These are phyloP conservation scores for Tyrannus savana DNA, from an alignment of 2,113 vertebrate species.

Conservation along the genomic window DNA sequence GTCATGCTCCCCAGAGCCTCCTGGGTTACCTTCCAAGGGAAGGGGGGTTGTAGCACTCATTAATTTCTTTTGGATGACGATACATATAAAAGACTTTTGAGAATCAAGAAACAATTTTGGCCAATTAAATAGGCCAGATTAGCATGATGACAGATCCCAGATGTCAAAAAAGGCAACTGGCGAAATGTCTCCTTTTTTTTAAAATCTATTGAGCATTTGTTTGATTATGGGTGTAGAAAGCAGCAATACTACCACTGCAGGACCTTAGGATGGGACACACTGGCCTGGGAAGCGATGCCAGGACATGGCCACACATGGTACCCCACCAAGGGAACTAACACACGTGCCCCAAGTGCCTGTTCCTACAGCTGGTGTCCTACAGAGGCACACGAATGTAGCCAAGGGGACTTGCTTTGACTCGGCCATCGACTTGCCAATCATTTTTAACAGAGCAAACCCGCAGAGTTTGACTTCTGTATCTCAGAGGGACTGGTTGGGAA, in stretches of 20 bases:
- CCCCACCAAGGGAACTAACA: background rate
- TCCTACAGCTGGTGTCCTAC: background rate
- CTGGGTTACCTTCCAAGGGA: constrained; percentile 20
- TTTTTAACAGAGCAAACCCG: background rate
- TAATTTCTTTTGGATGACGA: background rate
- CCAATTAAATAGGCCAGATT: constrained; percentile 1
- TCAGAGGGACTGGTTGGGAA: background rate
- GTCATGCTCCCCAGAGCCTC: constrained; percentile 32
- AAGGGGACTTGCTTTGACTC: background rate
- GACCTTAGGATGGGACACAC: background rate
- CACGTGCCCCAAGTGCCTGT: background rate
- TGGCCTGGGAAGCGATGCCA: background rate
- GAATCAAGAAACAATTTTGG: background rate
- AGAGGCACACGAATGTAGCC: background rate
- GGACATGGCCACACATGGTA: background rate
- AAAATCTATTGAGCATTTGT: background rate
- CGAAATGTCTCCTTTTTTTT: background rate
- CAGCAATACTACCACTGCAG: background rate
- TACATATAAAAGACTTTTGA: background rate
- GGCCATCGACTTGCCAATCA: background rate
- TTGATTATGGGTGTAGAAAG: background rate
- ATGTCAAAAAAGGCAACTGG: background rate
- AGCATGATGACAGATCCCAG: constrained; percentile 3
- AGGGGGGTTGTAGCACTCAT: background rate
- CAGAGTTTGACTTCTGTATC: background rate